Evolutionary conservation across 2,888 invertebrate genomes (phyloP), one percentile per base, ranked within the genome.

Genomic region (Platypus cylindrus): DNA sequence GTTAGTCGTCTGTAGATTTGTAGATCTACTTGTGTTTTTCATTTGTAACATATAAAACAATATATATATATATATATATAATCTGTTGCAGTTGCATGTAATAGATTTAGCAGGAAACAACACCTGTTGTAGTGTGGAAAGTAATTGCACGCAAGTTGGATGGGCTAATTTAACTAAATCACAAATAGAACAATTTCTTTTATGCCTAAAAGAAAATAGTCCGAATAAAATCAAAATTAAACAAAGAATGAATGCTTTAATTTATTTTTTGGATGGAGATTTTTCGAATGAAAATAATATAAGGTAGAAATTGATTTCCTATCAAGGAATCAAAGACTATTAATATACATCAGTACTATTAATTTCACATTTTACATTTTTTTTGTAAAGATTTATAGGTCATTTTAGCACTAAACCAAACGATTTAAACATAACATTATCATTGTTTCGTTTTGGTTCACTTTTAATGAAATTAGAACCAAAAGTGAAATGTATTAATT

Each of bases 51-150:
- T n/a, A n/a, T n/a, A n/a, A n/a, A n/a, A n/a, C n/a, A n/a, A n/a
- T n/a, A n/a, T n/a, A n/a, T n/a, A n/a, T n/a, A n/a, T n/a, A n/a
- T 15, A 20, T 36, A 24, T 23, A 32, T 8, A 30, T 25, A 30
- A 14, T 9, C 16, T 29, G 17, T 17, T 44, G 7, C 39, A 65
- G 64, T 44, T 66, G 28, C 64, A 65, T 42, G 40, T 65, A 15
- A 55, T 65, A 12, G 66, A 66, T 48, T 50, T 64, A 49, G 64
- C 62, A 18, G 66, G 65, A 9, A 54, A 49, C 5, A 63, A 62
- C 26, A 56, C 50, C 17, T 41, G 48, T 2, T 59, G 60, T 16
- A 58, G 58, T 34, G 18, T 42, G 2, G 50, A 48, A 36, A 65
- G 64, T 45, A 46, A 50, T 9, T 43, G 51, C 2, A 40, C 36